phyloP scores from a whole-genome alignment of 2,888 invertebrate species.

The Aphodius sticticus region DNA sequence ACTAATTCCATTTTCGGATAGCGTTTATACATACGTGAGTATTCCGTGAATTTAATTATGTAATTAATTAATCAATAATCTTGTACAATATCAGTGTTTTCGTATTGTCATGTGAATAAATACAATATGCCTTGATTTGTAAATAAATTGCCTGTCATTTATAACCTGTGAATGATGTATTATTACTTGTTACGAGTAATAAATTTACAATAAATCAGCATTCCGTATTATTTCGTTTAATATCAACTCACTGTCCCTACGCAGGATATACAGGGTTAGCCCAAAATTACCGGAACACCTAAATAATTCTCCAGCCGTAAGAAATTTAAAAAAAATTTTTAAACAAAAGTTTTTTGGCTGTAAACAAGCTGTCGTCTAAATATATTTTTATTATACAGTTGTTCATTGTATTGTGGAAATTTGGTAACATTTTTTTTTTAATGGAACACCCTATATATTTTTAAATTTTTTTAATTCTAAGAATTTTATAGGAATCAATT shows the following conservation, averaged over 20 bases:
- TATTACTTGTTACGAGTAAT: slow-evolving; percentile 29
- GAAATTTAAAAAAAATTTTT: too few relatives aligned
- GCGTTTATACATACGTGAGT: slow-evolving; percentile 30
- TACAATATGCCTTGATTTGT: slow-evolving; percentile 57
- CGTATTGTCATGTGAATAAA: slow-evolving; percentile 55
- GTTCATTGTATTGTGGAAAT: too few relatives aligned
- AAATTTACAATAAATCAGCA: slow-evolving; percentile 25
- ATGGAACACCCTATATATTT: too few relatives aligned
- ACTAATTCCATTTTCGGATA: slow-evolving; percentile 50
- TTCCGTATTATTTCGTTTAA: slow-evolving; percentile 16
- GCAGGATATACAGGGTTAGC: background rate
- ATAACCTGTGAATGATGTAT: slow-evolving; percentile 44
- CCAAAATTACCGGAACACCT: too few relatives aligned
- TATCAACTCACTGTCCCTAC: background rate
- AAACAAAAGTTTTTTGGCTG: too few relatives aligned
- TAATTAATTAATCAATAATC: slow-evolving; percentile 31
- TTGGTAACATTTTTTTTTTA: too few relatives aligned
- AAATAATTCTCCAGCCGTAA: too few relatives aligned
- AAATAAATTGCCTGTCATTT: slow-evolving; percentile 56
- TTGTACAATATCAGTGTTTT: slow-evolving; percentile 49
- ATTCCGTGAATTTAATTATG: slow-evolving; percentile 48
- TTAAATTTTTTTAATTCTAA: too few relatives aligned
- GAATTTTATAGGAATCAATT: too few relatives aligned
- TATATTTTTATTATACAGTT: too few relatives aligned
- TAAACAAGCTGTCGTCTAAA: too few relatives aligned